These are phyloP conservation scores for Portevinia maculata DNA, from an alignment of 2,888 invertebrate species.

Conservation along the genomic window DNA sequence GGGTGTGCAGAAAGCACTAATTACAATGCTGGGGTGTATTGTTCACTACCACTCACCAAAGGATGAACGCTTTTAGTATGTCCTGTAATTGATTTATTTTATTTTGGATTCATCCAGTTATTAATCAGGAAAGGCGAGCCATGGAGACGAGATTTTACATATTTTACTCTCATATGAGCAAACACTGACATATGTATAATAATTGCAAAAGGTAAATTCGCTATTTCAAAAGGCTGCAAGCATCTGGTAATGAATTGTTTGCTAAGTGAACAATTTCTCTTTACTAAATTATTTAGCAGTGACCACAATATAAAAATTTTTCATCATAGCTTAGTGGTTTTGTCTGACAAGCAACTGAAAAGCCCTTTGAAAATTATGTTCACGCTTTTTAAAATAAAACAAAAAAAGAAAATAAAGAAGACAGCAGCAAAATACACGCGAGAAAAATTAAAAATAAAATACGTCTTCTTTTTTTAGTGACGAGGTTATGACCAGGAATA, in stretches of 20 bases:
- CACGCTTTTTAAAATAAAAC: too few species aligned
- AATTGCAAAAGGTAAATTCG: slow-evolving; percentile 46
- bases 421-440: too few species aligned
- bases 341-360: background rate
- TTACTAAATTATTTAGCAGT: slow-evolving; percentile 17
- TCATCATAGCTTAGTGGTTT: background rate
- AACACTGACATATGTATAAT: slow-evolving; percentile 55
- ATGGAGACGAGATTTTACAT: slow-evolving; percentile 30
- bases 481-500: too few species aligned
- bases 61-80: slow-evolving; percentile 38
- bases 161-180: slow-evolving; percentile 46
- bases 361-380: too few species aligned
- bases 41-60: slow-evolving; percentile 18
- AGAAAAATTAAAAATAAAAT: too few species aligned
- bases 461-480: too few species aligned
- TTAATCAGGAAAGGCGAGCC: slow-evolving; percentile 46
- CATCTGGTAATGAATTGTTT: slow-evolving; percentile 12
- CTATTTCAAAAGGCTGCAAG: background rate
- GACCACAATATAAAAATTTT: background rate
- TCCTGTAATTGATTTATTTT: slow-evolving; percentile 41
- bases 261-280: slow-evolving; percentile 32
- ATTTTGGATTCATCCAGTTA: slow-evolving; percentile 50
- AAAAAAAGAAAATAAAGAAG: too few species aligned
- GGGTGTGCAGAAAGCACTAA: slow-evolving; percentile 59
- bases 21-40: slow-evolving; percentile 44